Percentiles rank a stretch among this genome's conserved stretches.
phyloP scores from a whole-genome alignment of 2,888 invertebrate species.

The Morpho helenor region DNA sequence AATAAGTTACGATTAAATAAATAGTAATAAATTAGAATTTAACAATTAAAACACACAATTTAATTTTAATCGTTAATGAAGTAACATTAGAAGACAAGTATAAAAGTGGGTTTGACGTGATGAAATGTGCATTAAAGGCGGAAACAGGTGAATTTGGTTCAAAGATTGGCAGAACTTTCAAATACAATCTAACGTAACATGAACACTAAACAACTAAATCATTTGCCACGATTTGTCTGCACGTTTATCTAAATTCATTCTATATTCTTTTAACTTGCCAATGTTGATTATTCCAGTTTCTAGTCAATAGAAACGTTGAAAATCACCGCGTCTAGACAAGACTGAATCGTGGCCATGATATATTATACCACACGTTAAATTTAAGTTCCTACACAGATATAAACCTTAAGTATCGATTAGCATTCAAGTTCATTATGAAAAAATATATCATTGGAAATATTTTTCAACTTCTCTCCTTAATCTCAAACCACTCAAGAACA shows the following conservation, averaged over 20 bases:
- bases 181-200: slow-evolving; percentile 75
- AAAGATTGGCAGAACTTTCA: slow-evolving; percentile 55
- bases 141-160: slow-evolving; percentile 56
- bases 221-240: slow-evolving; percentile 54
- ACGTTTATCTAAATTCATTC: slow-evolving; percentile 20
- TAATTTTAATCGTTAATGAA: slow-evolving; percentile 25
- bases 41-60: slow-evolving; percentile 35
- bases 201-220: slow-evolving; percentile 76
- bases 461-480: slow-evolving; percentile 74
- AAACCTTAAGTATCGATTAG: slow-evolving; percentile 76
- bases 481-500: slow-evolving; percentile 74
- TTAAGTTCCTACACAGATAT: slow-evolving; percentile 76
- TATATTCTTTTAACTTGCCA: background rate
- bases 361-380: slow-evolving; percentile 72
- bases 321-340: slow-evolving; percentile 27
- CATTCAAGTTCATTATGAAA: slow-evolving; percentile 77
- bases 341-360: slow-evolving; percentile 54
- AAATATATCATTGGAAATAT: slow-evolving; percentile 79
- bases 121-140: slow-evolving; percentile 59
- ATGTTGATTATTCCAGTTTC: slow-evolving; percentile 5
- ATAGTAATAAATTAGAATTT: slow-evolving; percentile 52
- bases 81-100: slow-evolving; percentile 26
- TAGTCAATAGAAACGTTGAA: slow-evolving; percentile 5
- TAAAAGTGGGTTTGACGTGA: slow-evolving; percentile 53
- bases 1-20: slow-evolving; percentile 53